phyloP scores from a whole-genome alignment of 2,113 vertebrate genomes.

The Vidua chalybeata region DNA sequence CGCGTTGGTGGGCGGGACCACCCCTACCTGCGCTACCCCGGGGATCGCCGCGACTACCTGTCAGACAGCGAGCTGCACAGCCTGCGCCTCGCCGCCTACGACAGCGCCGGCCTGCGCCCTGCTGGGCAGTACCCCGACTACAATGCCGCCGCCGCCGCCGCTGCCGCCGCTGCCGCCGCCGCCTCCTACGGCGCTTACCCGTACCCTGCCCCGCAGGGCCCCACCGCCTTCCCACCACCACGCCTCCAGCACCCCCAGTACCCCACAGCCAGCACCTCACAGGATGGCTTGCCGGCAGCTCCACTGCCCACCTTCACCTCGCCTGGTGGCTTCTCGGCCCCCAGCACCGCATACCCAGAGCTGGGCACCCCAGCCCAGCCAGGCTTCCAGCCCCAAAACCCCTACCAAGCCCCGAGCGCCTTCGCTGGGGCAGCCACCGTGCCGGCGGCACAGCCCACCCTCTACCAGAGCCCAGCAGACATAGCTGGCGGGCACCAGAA shows the following conservation, averaged over 20 bases:
- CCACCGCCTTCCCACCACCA: constrained; percentile 82
- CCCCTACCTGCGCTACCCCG: constrained; percentile 86
- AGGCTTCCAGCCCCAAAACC: constrained; percentile 82
- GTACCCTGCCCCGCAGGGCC: constrained; percentile 71
- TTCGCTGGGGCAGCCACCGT: constrained; percentile 77
- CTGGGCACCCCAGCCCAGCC: constrained; percentile 80
- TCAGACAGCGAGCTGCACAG: constrained; percentile 96
- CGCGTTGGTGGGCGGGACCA: constrained; percentile 82
- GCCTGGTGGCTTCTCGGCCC: constrained; percentile 81
- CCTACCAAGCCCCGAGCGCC: constrained; percentile 81
- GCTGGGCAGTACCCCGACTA: constrained; percentile 84
- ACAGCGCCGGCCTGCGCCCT: constrained; percentile 74
- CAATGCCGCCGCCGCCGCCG: not conserved
- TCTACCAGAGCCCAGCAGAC: constrained; percentile 82
- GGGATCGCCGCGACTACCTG: constrained; percentile 93
- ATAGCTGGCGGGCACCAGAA: constrained; percentile 84
- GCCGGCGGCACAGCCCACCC: constrained; percentile 77
- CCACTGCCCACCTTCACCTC: constrained; percentile 81
- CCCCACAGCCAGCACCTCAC: constrained; percentile 81
- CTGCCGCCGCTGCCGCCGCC: not conserved
- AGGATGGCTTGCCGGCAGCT: constrained; percentile 84
- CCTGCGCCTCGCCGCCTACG: constrained; percentile 83
- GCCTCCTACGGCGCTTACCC: constrained; percentile 85
- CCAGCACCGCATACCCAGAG: constrained; percentile 84
- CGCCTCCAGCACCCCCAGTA: constrained; percentile 88